These are phyloP conservation scores for Arenaria interpres DNA, from an alignment of 2,113 vertebrate species.

Conservation along the genomic window DNA sequence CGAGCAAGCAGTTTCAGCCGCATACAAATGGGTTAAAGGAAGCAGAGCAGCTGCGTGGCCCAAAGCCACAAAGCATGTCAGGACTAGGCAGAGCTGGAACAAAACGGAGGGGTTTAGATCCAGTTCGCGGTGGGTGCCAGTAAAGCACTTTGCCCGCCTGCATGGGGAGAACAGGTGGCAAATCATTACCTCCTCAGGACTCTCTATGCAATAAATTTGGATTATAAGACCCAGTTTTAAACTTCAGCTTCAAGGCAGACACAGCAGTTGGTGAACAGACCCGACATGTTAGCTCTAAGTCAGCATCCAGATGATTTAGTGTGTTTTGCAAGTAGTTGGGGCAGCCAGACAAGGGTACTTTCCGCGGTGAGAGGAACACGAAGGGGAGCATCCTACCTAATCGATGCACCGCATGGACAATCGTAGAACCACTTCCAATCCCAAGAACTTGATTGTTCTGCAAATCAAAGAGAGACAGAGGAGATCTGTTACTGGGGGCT, in stretches of 20 bases:
- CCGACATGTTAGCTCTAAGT: accelerated
- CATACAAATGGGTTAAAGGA: not conserved
- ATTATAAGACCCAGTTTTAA: not conserved
- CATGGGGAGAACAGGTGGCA: not conserved
- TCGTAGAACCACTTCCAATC: constrained; percentile 95
- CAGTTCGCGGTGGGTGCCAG: not conserved
- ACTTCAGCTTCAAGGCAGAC: not conserved
- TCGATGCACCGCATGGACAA: constrained; percentile 92
- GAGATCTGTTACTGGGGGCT: not conserved
- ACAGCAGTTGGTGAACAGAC: accelerated
- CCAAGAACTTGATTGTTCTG: constrained; percentile 95
- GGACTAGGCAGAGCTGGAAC: constrained; percentile 19
- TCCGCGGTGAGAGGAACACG: not conserved
- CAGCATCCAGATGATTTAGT: not conserved
- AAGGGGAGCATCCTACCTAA: constrained; percentile 79
- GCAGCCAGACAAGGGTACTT: not conserved
- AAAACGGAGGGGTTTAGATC: not conserved
- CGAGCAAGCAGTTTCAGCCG: not conserved
- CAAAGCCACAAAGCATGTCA: constrained; percentile 22
- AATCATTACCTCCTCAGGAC: not conserved
- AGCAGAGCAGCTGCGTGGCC: constrained; percentile 60
- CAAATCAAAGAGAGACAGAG: not conserved
- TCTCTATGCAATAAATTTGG: not conserved
- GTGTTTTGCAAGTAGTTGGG: not conserved
- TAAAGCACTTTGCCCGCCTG: not conserved